Percentiles rank a stretch among this genome's conserved stretches.
Conservation (phyloP, 2,113 vertebrate genomes). For the Crotalus tigris region DNA sequence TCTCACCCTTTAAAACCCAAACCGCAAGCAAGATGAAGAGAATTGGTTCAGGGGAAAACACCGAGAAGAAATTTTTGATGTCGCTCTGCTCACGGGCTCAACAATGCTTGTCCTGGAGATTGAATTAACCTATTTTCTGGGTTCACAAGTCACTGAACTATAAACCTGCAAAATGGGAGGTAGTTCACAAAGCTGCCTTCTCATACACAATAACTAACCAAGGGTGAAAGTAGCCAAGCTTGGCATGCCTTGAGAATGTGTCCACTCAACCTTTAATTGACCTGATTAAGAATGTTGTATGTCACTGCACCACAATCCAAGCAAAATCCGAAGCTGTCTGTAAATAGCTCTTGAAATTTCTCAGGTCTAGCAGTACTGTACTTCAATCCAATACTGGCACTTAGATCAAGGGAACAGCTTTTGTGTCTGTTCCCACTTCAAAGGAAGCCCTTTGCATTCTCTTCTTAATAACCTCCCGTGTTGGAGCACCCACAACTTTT, state of each 20-base stretch:
- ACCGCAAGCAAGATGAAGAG: background rate
- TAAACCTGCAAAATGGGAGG: background rate
- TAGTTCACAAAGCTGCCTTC: background rate
- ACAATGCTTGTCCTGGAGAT: background rate
- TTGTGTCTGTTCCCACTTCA: conserved; percentile 40
- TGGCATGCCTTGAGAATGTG: background rate
- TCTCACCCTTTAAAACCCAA: background rate
- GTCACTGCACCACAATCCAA: background rate
- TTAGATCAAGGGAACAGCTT: conserved; percentile 41
- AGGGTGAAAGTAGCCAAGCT: background rate
- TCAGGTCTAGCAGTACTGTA: conserved; percentile 36
- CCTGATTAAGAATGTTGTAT: background rate
- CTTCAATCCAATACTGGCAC: conserved; percentile 48
- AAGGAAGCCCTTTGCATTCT: conserved; percentile 11
- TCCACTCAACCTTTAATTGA: background rate
- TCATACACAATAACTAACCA: background rate
- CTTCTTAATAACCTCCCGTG: too few relatives aligned
- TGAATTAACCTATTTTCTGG: background rate
- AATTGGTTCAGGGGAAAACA: background rate
- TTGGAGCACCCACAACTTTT: too few relatives aligned
- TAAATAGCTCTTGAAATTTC: background rate
- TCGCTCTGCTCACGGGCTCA: background rate
- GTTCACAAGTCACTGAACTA: background rate
- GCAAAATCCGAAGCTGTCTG: background rate
- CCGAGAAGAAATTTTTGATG: background rate